Conservation (phyloP, 2,113 vertebrate species). For the Tinamus guttatus region DNA sequence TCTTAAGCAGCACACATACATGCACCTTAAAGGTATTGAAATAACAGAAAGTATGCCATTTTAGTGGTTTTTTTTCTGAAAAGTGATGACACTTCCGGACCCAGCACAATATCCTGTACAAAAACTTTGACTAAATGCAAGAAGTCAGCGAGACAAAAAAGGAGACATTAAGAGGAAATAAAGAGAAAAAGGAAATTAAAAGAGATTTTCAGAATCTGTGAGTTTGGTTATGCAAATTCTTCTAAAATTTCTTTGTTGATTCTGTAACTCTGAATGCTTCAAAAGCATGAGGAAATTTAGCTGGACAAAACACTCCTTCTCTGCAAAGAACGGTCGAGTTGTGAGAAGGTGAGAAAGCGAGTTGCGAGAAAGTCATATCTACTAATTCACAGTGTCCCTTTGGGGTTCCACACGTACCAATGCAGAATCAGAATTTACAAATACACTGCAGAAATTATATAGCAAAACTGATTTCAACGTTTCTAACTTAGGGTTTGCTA, state of each 20-base stretch:
- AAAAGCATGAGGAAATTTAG: not conserved
- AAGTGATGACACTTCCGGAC: not conserved
- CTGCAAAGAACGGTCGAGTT: not conserved
- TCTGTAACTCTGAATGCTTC: not conserved
- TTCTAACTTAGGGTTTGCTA: not conserved
- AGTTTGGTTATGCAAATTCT: not conserved
- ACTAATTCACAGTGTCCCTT: not conserved
- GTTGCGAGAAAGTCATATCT: too few species aligned
- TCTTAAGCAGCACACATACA: not conserved
- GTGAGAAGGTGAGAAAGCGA: not conserved
- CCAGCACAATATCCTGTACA: not conserved
- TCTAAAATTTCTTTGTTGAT: fast-evolving
- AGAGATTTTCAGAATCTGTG: not conserved
- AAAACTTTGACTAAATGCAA: not conserved
- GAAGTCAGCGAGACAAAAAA: not conserved
- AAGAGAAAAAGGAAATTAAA: not conserved
- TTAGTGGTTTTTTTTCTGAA: not conserved
- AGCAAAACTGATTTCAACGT: not conserved
- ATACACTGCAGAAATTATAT: not conserved
- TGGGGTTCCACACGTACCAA: fast-evolving
- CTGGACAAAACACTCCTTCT: not conserved
- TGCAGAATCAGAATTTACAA: not conserved
- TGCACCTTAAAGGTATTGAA: not conserved
- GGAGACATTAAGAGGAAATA: not conserved
- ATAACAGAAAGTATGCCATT: not conserved